Base-by-base conservation (phyloP, 2,888 invertebrate species). In the Catocala sponsa region DNA sequence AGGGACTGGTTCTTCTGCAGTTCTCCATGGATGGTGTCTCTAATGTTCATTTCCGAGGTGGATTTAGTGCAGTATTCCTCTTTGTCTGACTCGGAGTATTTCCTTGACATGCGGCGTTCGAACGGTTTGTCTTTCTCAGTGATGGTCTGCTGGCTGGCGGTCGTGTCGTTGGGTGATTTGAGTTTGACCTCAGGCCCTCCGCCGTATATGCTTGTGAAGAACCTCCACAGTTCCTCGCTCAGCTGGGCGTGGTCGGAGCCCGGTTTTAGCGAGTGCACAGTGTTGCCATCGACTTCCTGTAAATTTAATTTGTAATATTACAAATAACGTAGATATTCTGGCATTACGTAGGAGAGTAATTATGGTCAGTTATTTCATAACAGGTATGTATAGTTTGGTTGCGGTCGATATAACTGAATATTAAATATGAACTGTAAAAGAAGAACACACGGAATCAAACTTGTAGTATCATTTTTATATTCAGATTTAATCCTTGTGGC, bases 171-270 rank as follows among this genome's bases (percentile, higher is more conserved):
- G 1, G 90, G 89, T 0, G 89, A 81, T 49, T 85, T 88, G 25
- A 95, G 88, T 5, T 78, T 83, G n/a, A 98, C 95, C 83, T 98
- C 98, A 0, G 99, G 99, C 0, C 99, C 99, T 0, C 99, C 98
- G 9, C 98, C 97, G 85, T 99, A 99, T 56, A 97, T 97, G 65
- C 95, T 95, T 56, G 96, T 95, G 85, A 99, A 97, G 91, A 98
- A 98, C 72, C 96, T 95, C 98, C 99, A 99, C 60, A 98, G 95
- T 47, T 97, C 97, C 77, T 97, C 97, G 74, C 97, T 97, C 49
- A 99, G 95, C 82, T 98, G 98, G 0, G 97, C 97, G 86, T 97
- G 97, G 75, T 96, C 95, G 0, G 95, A 95, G 41, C 95, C 95
- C 9, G 91, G 91, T 61, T 94, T 94, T n/a, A 95, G 77, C 2